Percentiles rank a stretch among this genome's conserved stretches.
Conservation (phyloP, 2,888 invertebrate genomes). For the Eupithecia subfuscata region DNA sequence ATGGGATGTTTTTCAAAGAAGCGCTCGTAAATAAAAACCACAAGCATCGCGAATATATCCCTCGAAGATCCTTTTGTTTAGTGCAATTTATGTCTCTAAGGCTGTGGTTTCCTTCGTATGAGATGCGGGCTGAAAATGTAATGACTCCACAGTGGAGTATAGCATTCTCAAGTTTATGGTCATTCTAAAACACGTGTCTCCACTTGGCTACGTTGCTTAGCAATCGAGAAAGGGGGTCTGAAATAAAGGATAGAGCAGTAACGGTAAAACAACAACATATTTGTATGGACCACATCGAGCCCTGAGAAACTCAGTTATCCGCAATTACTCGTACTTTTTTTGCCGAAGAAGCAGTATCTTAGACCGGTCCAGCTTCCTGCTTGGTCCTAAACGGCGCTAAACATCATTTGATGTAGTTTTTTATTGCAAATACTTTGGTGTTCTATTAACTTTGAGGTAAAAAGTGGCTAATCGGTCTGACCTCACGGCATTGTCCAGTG, state of each 20-base stretch:
- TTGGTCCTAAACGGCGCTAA: conserved; percentile 69
- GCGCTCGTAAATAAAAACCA: conserved; percentile 61
- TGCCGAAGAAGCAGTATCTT: conserved; percentile 54
- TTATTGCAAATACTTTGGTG: conserved; percentile 57
- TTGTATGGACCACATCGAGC: conserved; percentile 48
- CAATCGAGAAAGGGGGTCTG: conserved; percentile 15
- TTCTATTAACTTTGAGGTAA: conserved; percentile 46
- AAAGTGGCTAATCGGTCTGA: conserved; percentile 57
- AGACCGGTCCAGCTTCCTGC: conserved; percentile 73
- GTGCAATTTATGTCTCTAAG: conserved; percentile 61
- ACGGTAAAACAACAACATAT: conserved; percentile 59
- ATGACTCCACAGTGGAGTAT: conserved; percentile 44
- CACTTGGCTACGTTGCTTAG: conserved; percentile 24
- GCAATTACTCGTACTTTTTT: conserved; percentile 59
- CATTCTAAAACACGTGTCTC: conserved; percentile 46
- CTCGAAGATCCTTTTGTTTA: conserved; percentile 66
- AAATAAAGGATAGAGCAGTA: conserved; percentile 43
- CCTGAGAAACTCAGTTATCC: conserved; percentile 64
- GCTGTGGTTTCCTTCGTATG: conserved; percentile 47
- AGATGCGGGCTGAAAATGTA: conserved; percentile 62
- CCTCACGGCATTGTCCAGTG: conserved; percentile 44
- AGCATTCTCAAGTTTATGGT: conserved; percentile 51
- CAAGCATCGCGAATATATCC: conserved; percentile 66
- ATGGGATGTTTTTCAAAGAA: conserved; percentile 58
- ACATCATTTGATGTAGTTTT: conserved; percentile 64